A percentile compares a stretch with the other conserved stretches of the same genome.
Conservation (phyloP, 2,113 vertebrate genomes). For the Archilochus colubris region DNA sequence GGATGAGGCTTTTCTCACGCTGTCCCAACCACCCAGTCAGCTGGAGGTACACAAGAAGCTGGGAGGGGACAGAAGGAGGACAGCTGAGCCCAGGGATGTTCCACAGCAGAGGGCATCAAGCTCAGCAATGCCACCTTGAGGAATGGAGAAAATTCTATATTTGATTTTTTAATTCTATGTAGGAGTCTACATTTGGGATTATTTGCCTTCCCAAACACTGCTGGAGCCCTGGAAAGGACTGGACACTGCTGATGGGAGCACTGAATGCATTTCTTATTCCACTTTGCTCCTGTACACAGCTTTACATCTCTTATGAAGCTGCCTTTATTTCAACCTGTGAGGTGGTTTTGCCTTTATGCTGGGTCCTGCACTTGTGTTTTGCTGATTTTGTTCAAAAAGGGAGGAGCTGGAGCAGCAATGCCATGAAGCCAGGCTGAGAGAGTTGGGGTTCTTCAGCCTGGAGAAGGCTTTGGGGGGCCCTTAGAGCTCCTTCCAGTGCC, state of each 20-base stretch:
- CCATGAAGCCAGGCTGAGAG: too few species aligned
- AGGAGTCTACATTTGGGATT: not conserved
- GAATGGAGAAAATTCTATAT: not conserved
- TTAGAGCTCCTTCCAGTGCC: too few species aligned
- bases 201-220: not conserved
- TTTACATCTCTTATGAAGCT: not conserved
- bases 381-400: not conserved
- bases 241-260: too few species aligned
- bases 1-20: not conserved
- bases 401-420: too few species aligned
- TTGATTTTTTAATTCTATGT: too few species aligned
- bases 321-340: not conserved
- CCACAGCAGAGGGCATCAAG: too few species aligned
- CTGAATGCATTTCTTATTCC: not conserved
- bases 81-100: too few species aligned
- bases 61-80: too few species aligned
- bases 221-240: not conserved
- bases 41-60: not conserved
- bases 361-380: not conserved
- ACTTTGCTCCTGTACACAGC: not conserved
- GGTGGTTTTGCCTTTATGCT: not conserved
- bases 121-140: too few species aligned
- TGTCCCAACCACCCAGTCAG: not conserved
- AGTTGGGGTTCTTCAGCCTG: too few species aligned
- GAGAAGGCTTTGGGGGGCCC: too few species aligned